Evolutionary conservation across 2,888 invertebrate species (phyloP).

Genomic region (Nezara viridula): DNA sequence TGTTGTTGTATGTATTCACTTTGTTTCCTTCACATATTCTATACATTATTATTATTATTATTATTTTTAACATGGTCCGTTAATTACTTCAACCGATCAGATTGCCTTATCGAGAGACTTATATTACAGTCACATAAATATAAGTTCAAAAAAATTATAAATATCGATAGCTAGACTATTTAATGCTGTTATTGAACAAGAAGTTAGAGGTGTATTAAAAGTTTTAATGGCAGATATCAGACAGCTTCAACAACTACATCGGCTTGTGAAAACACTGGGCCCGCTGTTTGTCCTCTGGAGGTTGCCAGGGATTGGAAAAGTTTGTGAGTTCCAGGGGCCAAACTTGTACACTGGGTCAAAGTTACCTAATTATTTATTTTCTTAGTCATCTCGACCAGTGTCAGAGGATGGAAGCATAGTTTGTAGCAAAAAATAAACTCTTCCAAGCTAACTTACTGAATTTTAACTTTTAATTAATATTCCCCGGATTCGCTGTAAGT

Average conservation of each 20-base stretch:
- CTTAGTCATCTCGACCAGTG: neutral
- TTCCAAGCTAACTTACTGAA: neutral
- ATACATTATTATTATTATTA: too few relatives aligned
- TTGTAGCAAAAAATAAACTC: constrained; percentile 17
- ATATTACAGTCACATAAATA: neutral
- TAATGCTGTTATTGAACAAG: neutral
- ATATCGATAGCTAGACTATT: neutral
- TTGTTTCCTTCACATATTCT: too few relatives aligned
- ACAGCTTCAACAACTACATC: neutral
- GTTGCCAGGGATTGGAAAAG: neutral
- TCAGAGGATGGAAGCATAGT: neutral
- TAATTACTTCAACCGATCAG: too few relatives aligned
- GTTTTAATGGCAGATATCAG: neutral
- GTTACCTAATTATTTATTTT: constrained; percentile 34
- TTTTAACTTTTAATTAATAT: constrained; percentile 30
- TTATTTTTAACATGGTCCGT: too few relatives aligned
- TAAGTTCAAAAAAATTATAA: neutral
- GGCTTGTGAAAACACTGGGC: neutral
- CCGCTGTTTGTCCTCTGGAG: neutral
- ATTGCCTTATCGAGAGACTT: too few relatives aligned
- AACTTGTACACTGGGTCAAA: constrained; percentile 22
- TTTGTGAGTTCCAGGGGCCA: neutral
- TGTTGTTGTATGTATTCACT: too few relatives aligned
- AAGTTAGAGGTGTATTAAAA: neutral
- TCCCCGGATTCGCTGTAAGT: neutral